Base-by-base conservation (phyloP, 2,888 invertebrate species). In the Himalopsyche anomala region DNA sequence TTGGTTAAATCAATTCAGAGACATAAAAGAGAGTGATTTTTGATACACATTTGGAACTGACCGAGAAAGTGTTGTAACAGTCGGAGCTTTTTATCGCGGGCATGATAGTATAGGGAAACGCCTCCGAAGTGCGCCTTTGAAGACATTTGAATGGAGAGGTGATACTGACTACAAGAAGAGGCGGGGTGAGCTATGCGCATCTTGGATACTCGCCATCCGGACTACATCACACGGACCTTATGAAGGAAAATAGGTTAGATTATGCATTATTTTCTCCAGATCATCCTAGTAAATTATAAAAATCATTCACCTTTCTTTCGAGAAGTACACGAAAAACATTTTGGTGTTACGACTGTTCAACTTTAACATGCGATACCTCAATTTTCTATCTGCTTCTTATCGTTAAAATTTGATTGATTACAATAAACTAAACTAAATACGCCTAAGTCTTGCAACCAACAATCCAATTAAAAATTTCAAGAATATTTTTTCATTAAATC, bases 141-240 rank as follows among this genome's bases (percentile, higher is more conserved):
- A 81, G 81, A 54, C n/a, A 81, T 84, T 54, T 85, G 45, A 38
- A 85, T 85, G 84, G 84, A 85, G 81, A 85, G 84, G 84, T 85
- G 84, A 85, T 84, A 84, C 55, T 42, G 36, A 80, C 80, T 62
- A 28, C 62, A 19, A 19, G 62, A 62, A 62, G 62, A 62, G 62
- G 62, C 62, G 62, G 62, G 62, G 62, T 19, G 19, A 62, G 62
- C 19, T 62, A 62, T 62, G 62, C 62, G 62, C 62, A 62, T 19
- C 62, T 62, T 62, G 62, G 62, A 62, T 62, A 62, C 28, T 15
- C 28, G 19, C 5, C 62, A 62, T 19, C 19, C 62, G 62, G 62
- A 62, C 62, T 62, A 62, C 62, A 62, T 62, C 62, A 62, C 62
- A 9, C 62, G 28, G 62, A 62, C 62, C 62, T 62, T 62, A 62